Conservation (phyloP, 2,113 vertebrate species). For the Nothocercus julius region DNA sequence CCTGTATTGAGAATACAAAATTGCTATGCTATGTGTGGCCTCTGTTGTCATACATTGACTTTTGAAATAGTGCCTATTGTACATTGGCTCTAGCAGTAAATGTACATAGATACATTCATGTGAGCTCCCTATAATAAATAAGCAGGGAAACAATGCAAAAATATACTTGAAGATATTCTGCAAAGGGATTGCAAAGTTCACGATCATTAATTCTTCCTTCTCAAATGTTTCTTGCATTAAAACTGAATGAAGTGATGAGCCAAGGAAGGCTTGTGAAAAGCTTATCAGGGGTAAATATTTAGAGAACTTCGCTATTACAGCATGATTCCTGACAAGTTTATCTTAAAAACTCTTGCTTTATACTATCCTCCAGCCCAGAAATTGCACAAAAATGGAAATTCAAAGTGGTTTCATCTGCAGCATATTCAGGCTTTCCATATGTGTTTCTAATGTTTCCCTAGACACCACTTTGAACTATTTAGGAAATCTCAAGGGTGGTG, state of each 20-base stretch:
- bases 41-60: neutral
- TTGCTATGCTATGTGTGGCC: neutral
- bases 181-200: neutral
- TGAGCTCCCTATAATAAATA: neutral
- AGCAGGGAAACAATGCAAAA: neutral
- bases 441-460: constrained; percentile 54
- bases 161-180: neutral
- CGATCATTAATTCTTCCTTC: neutral
- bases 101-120: neutral
- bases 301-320: constrained; percentile 28
- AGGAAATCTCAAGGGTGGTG: constrained; percentile 27
- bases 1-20: neutral
- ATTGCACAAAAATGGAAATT: constrained; percentile 53
- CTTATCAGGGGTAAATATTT: constrained; percentile 55
- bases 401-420: constrained; percentile 35
- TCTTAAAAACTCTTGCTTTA: constrained; percentile 26
- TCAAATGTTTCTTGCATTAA: constrained; percentile 27
- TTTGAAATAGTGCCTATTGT: neutral
- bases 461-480: constrained; percentile 51
- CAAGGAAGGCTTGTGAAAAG: constrained; percentile 25
- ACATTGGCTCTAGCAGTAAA: neutral
- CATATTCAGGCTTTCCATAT: constrained; percentile 22
- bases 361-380: neutral
- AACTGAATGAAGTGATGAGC: constrained; percentile 21
- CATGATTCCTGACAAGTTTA: constrained; percentile 47